Evolutionary conservation across 1,140 invertebrate species (phyloP).

Genomic region (Drosophila bipectinata): DNA sequence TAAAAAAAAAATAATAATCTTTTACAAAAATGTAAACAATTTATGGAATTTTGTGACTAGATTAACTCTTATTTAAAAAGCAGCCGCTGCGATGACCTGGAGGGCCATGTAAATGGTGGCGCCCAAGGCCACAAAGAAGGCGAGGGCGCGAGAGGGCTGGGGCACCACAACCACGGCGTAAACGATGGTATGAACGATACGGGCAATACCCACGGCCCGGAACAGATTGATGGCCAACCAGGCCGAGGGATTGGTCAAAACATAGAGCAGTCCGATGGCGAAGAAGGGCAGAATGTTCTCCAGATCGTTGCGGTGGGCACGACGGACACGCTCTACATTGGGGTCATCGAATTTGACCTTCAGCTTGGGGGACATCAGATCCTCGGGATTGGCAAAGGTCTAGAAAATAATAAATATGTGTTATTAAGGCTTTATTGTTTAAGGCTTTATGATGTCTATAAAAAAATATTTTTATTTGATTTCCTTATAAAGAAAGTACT

Average conservation of each 20-base stretch:
- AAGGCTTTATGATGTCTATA: too few relatives aligned
- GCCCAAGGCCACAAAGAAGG: slow-evolving; percentile 84
- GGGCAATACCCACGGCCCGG: slow-evolving; percentile 85
- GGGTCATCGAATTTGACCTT: slow-evolving; percentile 85
- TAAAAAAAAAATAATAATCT: slow-evolving; percentile 2
- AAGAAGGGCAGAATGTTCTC: slow-evolving; percentile 89
- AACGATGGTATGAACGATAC: slow-evolving; percentile 87
- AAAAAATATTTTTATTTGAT: neutral
- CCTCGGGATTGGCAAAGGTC: slow-evolving; percentile 87
- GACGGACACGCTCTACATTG: slow-evolving; percentile 86
- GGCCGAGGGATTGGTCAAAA: slow-evolving; percentile 85
- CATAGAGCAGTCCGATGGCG: slow-evolving; percentile 86
- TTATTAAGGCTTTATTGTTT: too few relatives aligned
- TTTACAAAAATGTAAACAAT: slow-evolving; percentile 7
- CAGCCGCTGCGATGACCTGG: slow-evolving; percentile 76
- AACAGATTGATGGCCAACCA: slow-evolving; percentile 86
- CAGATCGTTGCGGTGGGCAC: slow-evolving; percentile 89
- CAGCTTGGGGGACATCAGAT: slow-evolving; percentile 80
- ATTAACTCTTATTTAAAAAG: slow-evolving; percentile 85
- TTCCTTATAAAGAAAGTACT: neutral
- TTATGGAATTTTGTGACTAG: neutral
- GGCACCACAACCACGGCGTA: slow-evolving; percentile 85
- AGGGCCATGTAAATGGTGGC: slow-evolving; percentile 86
- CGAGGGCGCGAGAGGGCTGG: slow-evolving; percentile 86
- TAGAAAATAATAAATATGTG: slow-evolving; percentile 61